phyloP scores from a whole-genome alignment of 2,888 invertebrate genomes.

The Cephus runcator region DNA sequence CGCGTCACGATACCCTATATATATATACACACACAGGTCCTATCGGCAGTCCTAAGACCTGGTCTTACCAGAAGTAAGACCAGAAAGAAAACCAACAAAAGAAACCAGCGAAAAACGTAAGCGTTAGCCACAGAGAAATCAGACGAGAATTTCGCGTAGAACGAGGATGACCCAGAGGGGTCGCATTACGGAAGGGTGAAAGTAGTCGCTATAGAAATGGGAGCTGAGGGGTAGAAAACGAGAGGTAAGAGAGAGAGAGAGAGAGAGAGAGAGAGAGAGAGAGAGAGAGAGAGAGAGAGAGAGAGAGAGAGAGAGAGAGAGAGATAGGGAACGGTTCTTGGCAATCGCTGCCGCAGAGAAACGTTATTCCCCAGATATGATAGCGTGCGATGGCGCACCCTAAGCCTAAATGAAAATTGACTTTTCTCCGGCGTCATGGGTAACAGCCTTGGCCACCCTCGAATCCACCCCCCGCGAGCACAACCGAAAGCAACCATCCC shows the following conservation, averaged over 20 bases:
- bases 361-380: slow-evolving; percentile 52
- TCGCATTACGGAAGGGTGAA: not conserved
- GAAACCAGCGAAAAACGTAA: not conserved
- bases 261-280: too few species aligned
- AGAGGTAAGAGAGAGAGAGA: too few species aligned
- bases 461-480: slow-evolving; percentile 23
- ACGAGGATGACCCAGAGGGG: not conserved
- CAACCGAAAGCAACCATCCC: not conserved
- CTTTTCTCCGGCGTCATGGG: slow-evolving; percentile 38
- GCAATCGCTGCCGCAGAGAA: slow-evolving; percentile 17
- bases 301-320: not conserved
- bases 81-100: too few species aligned
- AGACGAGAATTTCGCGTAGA: not conserved
- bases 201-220: not conserved
- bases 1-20: not conserved
- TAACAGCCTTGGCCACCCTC: slow-evolving; percentile 28
- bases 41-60: too few species aligned
- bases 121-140: not conserved
- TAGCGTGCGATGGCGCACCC: slow-evolving; percentile 49
- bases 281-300: too few species aligned
- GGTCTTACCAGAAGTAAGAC: too few species aligned
- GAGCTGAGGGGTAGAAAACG: too few species aligned
- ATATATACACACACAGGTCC: too few species aligned
- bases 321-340: not conserved
- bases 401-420: slow-evolving; percentile 55